phyloP scores from a whole-genome alignment of 2,113 vertebrate genomes.

The Brachionichthys hirsutus region DNA sequence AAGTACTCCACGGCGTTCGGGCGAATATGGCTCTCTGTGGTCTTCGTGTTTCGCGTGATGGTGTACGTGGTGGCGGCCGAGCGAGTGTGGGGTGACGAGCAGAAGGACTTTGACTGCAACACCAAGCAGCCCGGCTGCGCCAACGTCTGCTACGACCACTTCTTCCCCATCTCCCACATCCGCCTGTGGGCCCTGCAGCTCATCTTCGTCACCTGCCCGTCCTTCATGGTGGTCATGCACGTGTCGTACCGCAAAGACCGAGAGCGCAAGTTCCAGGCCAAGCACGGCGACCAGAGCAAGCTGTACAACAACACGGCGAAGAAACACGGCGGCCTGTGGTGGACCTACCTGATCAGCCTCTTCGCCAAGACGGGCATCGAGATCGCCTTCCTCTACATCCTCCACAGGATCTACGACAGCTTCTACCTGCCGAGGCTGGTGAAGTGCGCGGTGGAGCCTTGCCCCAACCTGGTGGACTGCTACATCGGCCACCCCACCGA shows the following conservation, averaged over 20 bases:
- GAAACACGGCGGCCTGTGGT: conserved; percentile 80
- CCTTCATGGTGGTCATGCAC: conserved; percentile 86
- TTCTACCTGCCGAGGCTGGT: conserved; percentile 83
- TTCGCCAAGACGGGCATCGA: conserved; percentile 83
- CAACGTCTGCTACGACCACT: conserved; percentile 84
- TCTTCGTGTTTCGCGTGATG: conserved; percentile 86
- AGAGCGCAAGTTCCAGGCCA: conserved; percentile 74
- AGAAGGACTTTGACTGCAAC: conserved; percentile 87
- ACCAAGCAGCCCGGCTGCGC: conserved; percentile 85
- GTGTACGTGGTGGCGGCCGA: conserved; percentile 87
- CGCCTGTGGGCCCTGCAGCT: conserved; percentile 82
- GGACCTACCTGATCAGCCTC: conserved; percentile 83
- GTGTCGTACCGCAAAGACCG: conserved; percentile 82
- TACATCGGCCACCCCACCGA: conserved; percentile 86
- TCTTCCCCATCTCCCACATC: conserved; percentile 82
- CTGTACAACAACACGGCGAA: conserved; percentile 76
- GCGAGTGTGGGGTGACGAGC: conserved; percentile 85
- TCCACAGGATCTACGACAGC: conserved; percentile 82
- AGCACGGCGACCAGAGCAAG: conserved; percentile 63
- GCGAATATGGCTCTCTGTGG: conserved; percentile 86
- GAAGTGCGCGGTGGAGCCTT: conserved; percentile 78
- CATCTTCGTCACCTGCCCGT: conserved; percentile 82
- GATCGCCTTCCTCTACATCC: conserved; percentile 81
- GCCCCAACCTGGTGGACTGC: conserved; percentile 86
- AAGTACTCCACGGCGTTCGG: conserved; percentile 85